Evolutionary conservation across 1,140 invertebrate species (phyloP), one percentile per base, ranked within the genome.

Genomic region (Zaprionus davidi): DNA sequence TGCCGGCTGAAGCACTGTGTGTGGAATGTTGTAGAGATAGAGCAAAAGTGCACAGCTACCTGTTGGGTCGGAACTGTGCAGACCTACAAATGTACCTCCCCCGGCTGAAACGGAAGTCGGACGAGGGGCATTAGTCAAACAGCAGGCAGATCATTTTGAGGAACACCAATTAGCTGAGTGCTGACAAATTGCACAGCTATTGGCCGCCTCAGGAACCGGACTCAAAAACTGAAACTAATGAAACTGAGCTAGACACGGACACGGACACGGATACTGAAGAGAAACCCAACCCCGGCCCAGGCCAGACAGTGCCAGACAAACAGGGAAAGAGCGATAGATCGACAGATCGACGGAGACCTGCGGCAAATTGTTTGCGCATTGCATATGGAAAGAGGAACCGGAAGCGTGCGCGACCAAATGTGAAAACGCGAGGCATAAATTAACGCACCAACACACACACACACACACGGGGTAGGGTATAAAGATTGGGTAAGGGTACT

Each of bases 181-280:
- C 85, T 90, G 85, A 90, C 85, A 90, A 90, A 90, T 90, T 90
- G 85, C 85, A 84, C 85, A 90, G 86, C 85, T 82, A 90, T 90
- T 79, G 84, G 84, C 77, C 62, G 66, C 51, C 51, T 41, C 31
- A 38, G 17, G 68, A 53, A 20, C 17, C 53, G 15, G 24, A 63
- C 38, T 31, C 53, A 63, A 31, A 36, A 20, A 15, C 22, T 28
- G 15, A 41, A 59, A 22, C 36, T 41, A 34, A 59, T 41, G 41
- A 9, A 44, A 44, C 46, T 55, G 49, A 64, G 46, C 55, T 36
- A 59, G 46, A 69, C 58, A 63, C 17, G 22, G 53, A 69, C 58
- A 63, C 17, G 22, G 53, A 49, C 46, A 62, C 26, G 12, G 31
- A 62, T 41, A 55, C 26, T n/a, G 34, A 34, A 34, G 31, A 34